Percentiles rank a stretch among this genome's conserved stretches.
These are phyloP conservation scores for Drosophila sproati DNA, from an alignment of 1,140 invertebrate genomes.

Conservation along the genomic window DNA sequence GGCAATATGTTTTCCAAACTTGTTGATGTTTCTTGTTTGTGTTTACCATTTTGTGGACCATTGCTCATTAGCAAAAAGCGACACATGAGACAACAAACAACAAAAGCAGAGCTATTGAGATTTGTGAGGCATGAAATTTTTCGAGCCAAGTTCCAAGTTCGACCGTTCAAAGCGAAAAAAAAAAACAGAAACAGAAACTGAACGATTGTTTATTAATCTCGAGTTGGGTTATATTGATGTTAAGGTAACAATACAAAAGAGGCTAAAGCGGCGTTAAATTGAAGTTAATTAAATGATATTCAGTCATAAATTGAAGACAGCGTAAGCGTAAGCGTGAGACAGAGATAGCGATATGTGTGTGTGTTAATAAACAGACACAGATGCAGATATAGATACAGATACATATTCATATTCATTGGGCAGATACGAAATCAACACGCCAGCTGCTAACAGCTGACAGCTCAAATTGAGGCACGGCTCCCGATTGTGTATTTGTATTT, in stretches of 20 bases:
- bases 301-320: conserved; percentile 32
- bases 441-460: conserved; percentile 40
- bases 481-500: neutral
- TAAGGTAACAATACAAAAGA: conserved; percentile 60
- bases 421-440: conserved; percentile 3
- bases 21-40: conserved; percentile 51
- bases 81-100: conserved; percentile 40
- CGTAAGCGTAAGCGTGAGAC: neutral
- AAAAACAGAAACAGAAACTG: conserved; percentile 1
- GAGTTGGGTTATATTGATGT: conserved; percentile 43
- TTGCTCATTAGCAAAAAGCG: conserved; percentile 48
- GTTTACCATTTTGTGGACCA: conserved; percentile 42
- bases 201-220: conserved; percentile 27
- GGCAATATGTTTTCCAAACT: conserved; percentile 16
- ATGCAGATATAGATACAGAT: neutral
- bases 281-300: conserved; percentile 64
- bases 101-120: conserved; percentile 24
- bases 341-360: conserved; percentile 1
- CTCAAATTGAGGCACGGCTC: conserved; percentile 20
- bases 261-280: conserved; percentile 61
- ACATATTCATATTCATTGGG: neutral
- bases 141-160: conserved; percentile 21
- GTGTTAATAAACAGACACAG: neutral
- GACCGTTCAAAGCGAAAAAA: conserved; percentile 8
- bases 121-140: conserved; percentile 39